phyloP scores from a whole-genome alignment of 2,888 invertebrate species.

The Eucera pruinosa region DNA sequence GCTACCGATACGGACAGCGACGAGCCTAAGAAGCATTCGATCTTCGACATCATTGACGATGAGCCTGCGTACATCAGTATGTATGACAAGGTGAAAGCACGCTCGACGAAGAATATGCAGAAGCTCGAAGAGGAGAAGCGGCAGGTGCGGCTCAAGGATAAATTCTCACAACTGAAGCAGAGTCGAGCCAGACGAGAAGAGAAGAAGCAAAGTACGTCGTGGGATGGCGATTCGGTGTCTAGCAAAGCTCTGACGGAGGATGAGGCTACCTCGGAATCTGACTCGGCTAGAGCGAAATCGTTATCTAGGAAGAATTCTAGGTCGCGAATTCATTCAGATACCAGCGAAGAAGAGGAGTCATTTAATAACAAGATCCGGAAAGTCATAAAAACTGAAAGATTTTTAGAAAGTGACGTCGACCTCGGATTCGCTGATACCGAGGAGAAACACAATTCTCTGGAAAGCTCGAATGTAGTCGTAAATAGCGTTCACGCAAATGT shows the following conservation, averaged over 20 bases:
- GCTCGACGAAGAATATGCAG: slow-evolving; percentile 97
- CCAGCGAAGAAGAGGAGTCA: slow-evolving; percentile 90
- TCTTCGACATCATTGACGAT: slow-evolving; percentile 95
- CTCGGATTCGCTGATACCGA: slow-evolving; percentile 84
- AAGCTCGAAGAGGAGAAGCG: slow-evolving; percentile 95
- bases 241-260: slow-evolving; percentile 83
- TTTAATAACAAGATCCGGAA: slow-evolving; percentile 86
- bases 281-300: slow-evolving; percentile 85
- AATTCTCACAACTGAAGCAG: slow-evolving; percentile 94
- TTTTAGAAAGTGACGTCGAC: slow-evolving; percentile 87
- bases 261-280: slow-evolving; percentile 84
- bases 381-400: slow-evolving; percentile 86
- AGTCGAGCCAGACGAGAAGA: slow-evolving; percentile 94
- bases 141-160: slow-evolving; percentile 91
- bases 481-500: slow-evolving; percentile 75
- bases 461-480: slow-evolving; percentile 71
- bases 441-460: slow-evolving; percentile 80
- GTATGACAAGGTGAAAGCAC: slow-evolving; percentile 98
- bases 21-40: slow-evolving; percentile 94
- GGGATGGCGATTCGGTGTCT: slow-evolving; percentile 93
- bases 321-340: slow-evolving; percentile 91
- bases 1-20: slow-evolving; percentile 89
- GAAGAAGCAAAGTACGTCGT: slow-evolving; percentile 94
- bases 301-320: slow-evolving; percentile 88
- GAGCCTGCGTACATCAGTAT: slow-evolving; percentile 97